Evolutionary conservation across 2,888 invertebrate species (phyloP), one percentile per base, ranked within the genome.

Genomic region (Epinotia ramella): DNA sequence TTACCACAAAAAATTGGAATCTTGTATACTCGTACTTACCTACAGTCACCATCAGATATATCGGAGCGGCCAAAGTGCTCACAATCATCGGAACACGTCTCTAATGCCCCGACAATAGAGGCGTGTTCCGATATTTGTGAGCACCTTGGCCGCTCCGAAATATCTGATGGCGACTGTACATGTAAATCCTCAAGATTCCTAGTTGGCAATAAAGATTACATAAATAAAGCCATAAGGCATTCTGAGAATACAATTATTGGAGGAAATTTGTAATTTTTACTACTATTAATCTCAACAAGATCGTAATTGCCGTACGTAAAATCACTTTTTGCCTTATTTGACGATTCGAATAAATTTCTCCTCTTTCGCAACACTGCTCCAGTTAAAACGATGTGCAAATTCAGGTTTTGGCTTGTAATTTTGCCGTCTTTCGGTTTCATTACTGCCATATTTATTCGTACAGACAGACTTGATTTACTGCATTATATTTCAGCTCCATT

Each of bases 281-380:
- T 53, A 67, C 49, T 49, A 53, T 73, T 18, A 49, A 63, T 59
- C 73, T 73, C 62, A 62, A 73, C 60, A 40, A 62, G 65, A 28
- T 69, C 46, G 16, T 74, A 46, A 63, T 57, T 57, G 33, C 33
- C 20, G 33, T 64, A 59, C 44, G 49, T 62, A 33, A 49, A 64
- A 69, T 57, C 20, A 28, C 9, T 28, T 63, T 59, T 64, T 64
- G 57, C 69, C 74, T 33, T 69, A 57, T 69, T 63, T 65, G 49
- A 11, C 57, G 57, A 53, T 59, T 59, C 49, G 40, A 64, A 57
- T 16, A 63, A 57, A 53, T 69, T 69, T 74, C 74, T 65, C 59
- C 59, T 64, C 63, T 69, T 69, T 74, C 74, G 57, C 74, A 74
- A 74, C 24, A 33, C 64, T 70, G 74, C 69, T 74, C 69, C 74